Evolutionary conservation across 2,113 vertebrate genomes (phyloP), one percentile per base, ranked within the genome.

Genomic region (Madoqua kirkii): DNA sequence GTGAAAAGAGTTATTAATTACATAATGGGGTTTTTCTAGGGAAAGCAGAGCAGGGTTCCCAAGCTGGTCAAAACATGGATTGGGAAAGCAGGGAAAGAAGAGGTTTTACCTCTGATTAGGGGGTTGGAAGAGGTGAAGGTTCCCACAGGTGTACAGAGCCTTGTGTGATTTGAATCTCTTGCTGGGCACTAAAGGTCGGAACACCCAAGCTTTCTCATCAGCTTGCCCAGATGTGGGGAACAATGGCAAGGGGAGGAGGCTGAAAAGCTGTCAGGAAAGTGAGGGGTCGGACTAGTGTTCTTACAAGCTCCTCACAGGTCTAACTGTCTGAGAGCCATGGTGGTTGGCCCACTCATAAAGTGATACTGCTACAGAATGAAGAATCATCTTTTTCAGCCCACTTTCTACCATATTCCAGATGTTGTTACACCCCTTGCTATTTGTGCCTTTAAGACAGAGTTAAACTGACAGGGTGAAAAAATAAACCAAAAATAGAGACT

Each of bases 361-460:
- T 54, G 17, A 50, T 31, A 84, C 64, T 81, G 31, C 93, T 74
- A 43, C 27, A 60, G 45, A 95, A 84, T 87, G 62, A 92, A 96
- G 71, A 84, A 85, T 60, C 60, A 33, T 89, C n/a, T 36, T 92
- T 96, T 92, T 54, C 84, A 87, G 84, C 59, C 45, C n/a, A 93
- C 59, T 96, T 93, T 92, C 83, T 55, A 84, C 45, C 76, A 60
- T 59, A 85, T 90, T 82, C 84, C 90, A 97, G 88, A 97, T 93
- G 29, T 91, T 85, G 62, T 85, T 86, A 87, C 8, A 40, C 27
- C 9, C 7, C 36, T 62, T 90, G n/a, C 27, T 91, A 81, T 48
- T 92, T 29, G 14, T 89, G 31, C 55, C 84, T 92, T 89, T 92
- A 95, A 89, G 92, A 76, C 52, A 92, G 31, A 71, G 79, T 93